Evolutionary conservation across 2,797 vertebrate genomes (phyloP).

Genomic region (Phoebastria nigripes): DNA sequence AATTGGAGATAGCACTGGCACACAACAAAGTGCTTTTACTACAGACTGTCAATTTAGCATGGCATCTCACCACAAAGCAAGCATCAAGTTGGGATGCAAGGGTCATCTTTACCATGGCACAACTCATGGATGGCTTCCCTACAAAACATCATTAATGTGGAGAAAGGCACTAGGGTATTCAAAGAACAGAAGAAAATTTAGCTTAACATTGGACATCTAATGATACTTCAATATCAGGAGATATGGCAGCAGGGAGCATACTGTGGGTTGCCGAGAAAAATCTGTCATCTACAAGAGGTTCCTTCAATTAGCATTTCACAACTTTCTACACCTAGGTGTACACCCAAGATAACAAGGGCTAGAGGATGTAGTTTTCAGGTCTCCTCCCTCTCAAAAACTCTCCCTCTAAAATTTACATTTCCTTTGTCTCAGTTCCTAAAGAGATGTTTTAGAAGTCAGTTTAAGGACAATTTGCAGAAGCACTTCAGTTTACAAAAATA

Average conservation of each 20-base stretch:
- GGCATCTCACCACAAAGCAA: constrained; percentile 13
- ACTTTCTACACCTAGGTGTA: neutral
- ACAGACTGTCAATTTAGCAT: neutral
- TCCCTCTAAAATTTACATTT: neutral
- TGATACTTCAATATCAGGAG: neutral
- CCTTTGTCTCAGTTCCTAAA: neutral
- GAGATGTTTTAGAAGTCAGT: neutral
- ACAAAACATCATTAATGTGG: neutral
- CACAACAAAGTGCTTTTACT: neutral
- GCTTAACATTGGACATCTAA: neutral
- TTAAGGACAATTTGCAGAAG: neutral
- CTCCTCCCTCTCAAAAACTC: neutral
- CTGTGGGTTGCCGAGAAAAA: neutral
- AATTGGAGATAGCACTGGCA: neutral
- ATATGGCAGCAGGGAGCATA: neutral
- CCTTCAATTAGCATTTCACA: neutral
- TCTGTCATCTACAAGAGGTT: neutral
- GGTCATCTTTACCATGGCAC: neutral
- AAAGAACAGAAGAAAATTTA: neutral
- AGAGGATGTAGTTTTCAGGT: neutral
- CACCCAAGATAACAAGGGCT: neutral
- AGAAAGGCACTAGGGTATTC: neutral
- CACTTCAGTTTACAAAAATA: neutral
- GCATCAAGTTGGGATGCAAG: neutral
- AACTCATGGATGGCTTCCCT: neutral